Percentiles rank a stretch among this genome's conserved stretches.
Evolutionary conservation across 53 echinoderm and acorn worm species (phyloP).

Genomic region (Zoroaster sp.): DNA sequence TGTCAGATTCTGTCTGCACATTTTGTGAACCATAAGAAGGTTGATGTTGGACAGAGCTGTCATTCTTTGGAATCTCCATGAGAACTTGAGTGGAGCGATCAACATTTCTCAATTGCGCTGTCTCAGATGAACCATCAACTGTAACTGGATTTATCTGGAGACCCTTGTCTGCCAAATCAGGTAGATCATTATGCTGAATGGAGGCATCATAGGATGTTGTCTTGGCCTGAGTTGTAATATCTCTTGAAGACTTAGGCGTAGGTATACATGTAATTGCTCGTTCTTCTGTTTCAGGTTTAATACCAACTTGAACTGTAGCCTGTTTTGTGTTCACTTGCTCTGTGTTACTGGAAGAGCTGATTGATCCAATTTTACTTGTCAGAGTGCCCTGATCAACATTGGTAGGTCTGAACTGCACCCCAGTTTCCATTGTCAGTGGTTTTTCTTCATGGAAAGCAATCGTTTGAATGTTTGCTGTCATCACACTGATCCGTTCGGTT

Average conservation of each 20-base stretch:
- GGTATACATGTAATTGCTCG: no score
- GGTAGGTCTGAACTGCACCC: background rate
- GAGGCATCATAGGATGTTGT: background rate
- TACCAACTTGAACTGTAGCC: background rate
- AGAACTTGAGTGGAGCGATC: background rate
- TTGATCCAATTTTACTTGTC: background rate
- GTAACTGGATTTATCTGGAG: constrained; percentile 17
- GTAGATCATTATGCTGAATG: background rate
- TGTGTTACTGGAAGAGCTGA: background rate
- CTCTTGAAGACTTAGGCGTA: background rate
- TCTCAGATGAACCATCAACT: background rate
- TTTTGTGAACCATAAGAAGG: background rate
- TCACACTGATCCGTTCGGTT: background rate
- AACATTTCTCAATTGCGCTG: background rate
- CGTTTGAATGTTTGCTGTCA: background rate
- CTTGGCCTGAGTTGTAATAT: background rate
- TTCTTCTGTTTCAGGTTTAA: background rate
- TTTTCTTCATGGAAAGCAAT: background rate
- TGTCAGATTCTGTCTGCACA: constrained; percentile 5
- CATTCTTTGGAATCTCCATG: background rate
- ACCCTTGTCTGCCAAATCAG: background rate
- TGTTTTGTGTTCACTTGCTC: background rate
- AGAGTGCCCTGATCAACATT: background rate
- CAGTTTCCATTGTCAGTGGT: background rate
- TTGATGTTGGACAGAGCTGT: constrained; percentile 11